A percentile compares a stretch with the other conserved stretches of the same genome.
These are phyloP conservation scores for Dasyurus viverrinus DNA, from an alignment of 2,113 vertebrate genomes.

Conservation along the genomic window DNA sequence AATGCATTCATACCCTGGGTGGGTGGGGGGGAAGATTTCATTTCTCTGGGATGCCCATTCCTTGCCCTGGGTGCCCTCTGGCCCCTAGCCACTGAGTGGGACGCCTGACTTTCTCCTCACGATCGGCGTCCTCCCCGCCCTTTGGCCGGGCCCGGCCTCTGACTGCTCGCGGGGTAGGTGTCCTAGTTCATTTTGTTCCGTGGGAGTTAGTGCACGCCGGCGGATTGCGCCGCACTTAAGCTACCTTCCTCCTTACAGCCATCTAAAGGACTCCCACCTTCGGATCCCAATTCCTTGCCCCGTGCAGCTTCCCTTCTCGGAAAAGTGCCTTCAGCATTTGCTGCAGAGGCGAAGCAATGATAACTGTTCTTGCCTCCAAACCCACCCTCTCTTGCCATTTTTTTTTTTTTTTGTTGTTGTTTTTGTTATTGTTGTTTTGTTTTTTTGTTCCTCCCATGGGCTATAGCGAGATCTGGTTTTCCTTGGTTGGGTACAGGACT, in stretches of 20 bases:
- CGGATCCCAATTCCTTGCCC: background rate
- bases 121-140: background rate
- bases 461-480: background rate
- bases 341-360: background rate
- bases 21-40: background rate
- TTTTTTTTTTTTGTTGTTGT: background rate
- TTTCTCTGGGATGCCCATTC: background rate
- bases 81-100: background rate
- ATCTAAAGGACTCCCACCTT: background rate
- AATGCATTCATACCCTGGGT: background rate
- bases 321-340: background rate
- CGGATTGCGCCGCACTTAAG: background rate
- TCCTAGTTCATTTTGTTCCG: background rate
- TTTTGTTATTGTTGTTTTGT: too few relatives aligned
- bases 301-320: background rate
- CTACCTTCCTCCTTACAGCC: background rate
- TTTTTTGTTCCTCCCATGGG: background rate
- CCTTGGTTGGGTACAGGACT: background rate
- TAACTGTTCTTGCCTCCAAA: background rate
- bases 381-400: background rate
- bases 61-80: background rate
- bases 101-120: fast-evolving
- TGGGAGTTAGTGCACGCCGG: background rate
- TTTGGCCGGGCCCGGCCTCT: background rate
- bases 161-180: background rate